A percentile compares a stretch with the other conserved stretches of the same genome.
Evolutionary conservation across 2,797 vertebrate genomes (phyloP).

Genomic region (Crossoptilon crossoptilon): DNA sequence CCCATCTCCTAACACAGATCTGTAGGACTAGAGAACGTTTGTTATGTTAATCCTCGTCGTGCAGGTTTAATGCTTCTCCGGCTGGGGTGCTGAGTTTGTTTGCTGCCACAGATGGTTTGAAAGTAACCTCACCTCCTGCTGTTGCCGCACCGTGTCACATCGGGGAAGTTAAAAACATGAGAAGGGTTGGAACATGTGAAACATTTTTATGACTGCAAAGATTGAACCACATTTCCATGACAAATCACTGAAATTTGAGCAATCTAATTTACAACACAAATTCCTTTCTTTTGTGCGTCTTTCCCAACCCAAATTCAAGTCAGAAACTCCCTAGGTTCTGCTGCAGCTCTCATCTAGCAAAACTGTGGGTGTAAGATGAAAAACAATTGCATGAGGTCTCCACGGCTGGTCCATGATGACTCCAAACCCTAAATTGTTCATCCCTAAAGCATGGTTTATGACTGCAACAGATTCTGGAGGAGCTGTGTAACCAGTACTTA

Average conservation of each 20-base stretch:
- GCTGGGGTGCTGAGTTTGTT: not conserved
- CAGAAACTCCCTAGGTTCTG: constrained; percentile 22
- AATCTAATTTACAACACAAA: constrained; percentile 53
- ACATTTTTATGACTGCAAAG: constrained; percentile 38
- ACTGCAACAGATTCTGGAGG: constrained; percentile 42
- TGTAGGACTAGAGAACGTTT: not conserved
- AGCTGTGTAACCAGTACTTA: constrained; percentile 73
- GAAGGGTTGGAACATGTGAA: constrained; percentile 14
- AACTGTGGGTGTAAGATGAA: constrained; percentile 56
- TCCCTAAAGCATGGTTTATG: constrained; percentile 68
- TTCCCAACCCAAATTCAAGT: constrained; percentile 50
- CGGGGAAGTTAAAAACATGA: not conserved
- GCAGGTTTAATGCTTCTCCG: constrained; percentile 12
- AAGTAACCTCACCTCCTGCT: constrained; percentile 30
- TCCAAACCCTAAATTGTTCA: constrained; percentile 74
- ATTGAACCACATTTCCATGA: constrained; percentile 46
- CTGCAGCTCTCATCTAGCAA: constrained; percentile 35
- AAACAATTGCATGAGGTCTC: constrained; percentile 69
- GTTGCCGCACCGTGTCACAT: not conserved
- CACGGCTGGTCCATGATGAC: constrained; percentile 58
- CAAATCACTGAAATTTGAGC: constrained; percentile 54
- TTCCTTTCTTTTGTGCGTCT: constrained; percentile 29
- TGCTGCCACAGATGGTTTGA: not conserved
- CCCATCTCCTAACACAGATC: not conserved
- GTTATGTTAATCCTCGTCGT: not conserved